Percentiles rank a stretch among this genome's conserved stretches.
phyloP scores from a whole-genome alignment of 2,888 invertebrate genomes.

The Branchellion lobata region DNA sequence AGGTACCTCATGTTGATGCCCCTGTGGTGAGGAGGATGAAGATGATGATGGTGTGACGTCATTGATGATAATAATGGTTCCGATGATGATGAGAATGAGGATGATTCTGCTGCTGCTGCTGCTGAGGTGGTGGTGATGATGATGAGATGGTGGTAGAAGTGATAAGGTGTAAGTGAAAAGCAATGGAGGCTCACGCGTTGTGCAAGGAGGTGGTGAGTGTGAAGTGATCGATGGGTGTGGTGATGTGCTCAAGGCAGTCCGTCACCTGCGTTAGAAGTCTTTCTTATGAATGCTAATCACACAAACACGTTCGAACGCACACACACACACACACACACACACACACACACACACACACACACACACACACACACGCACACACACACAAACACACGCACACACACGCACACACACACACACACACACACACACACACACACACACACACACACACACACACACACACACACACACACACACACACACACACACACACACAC shows the following conservation, averaged over 20 bases:
- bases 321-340: background rate
- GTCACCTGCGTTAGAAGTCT: conserved; percentile 69
- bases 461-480: conserved; percentile 66
- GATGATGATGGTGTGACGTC: background rate
- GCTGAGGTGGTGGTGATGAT: background rate
- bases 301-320: background rate
- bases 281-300: background rate
- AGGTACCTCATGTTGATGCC: conserved; percentile 96
- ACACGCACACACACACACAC: conserved; percentile 58
- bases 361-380: conserved; percentile 67
- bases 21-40: conserved; percentile 41
- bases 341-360: background rate
- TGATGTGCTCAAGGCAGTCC: conserved; percentile 77
- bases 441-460: background rate
- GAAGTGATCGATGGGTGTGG: conserved; percentile 91
- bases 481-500: background rate
- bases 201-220: conserved; percentile 90
- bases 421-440: conserved; percentile 64
- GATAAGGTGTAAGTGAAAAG: background rate
- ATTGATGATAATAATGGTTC: background rate
- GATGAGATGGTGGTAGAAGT: background rate
- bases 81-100: background rate
- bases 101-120: background rate
- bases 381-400: background rate
- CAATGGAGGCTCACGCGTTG: conserved; percentile 65